phyloP scores from a whole-genome alignment of 2,113 vertebrate species.

The Lynx canadensis region DNA sequence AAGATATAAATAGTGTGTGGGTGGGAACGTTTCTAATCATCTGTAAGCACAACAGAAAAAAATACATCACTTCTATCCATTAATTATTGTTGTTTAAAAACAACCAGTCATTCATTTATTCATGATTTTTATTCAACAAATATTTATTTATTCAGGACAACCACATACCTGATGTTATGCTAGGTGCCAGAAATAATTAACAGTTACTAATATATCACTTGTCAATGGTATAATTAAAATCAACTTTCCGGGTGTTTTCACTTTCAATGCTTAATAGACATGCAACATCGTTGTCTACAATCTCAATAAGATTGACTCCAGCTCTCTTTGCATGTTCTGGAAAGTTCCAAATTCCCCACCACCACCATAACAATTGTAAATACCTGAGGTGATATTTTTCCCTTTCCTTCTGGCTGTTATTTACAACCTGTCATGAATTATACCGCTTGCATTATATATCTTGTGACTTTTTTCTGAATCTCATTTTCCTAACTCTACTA shows the following conservation, averaged over 20 bases:
- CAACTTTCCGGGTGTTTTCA: background rate
- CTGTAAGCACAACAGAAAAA: background rate
- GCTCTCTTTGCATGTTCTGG: background rate
- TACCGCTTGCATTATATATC: background rate
- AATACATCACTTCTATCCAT: background rate
- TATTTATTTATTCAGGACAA: constrained; percentile 7
- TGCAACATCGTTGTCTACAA: background rate
- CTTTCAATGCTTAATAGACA: background rate
- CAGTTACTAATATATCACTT: background rate
- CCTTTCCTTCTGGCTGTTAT: background rate
- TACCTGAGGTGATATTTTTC: background rate
- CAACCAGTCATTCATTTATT: background rate
- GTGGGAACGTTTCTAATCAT: background rate
- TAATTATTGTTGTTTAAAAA: background rate
- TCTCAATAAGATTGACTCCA: background rate
- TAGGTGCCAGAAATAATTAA: background rate
- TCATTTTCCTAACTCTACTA: background rate
- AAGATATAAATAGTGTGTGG: background rate
- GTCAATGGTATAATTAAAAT: background rate
- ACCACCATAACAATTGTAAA: background rate
- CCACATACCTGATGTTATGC: background rate
- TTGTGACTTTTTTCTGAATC: background rate
- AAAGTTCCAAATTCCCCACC: background rate
- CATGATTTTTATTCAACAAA: background rate
- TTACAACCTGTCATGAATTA: background rate